Percentiles rank a stretch among this genome's conserved stretches.
Conservation (phyloP, 2,888 invertebrate species). For the Himalopsyche anomala region DNA sequence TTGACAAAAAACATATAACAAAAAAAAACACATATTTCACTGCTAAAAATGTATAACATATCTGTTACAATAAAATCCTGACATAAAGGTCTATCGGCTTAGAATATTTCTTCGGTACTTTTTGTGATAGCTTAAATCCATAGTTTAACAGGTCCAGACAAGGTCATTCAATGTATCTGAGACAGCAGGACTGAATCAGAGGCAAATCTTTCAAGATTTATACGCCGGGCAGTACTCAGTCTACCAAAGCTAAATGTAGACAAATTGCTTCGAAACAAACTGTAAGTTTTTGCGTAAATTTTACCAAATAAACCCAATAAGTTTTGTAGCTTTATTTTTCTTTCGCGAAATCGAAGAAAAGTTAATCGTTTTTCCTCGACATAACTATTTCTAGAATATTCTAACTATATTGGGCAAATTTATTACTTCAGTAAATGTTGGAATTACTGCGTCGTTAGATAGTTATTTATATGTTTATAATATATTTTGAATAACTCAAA, state of each 20-base stretch:
- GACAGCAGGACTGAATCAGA: background rate
- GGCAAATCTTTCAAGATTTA: constrained; percentile 14
- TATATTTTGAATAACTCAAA: too few species aligned
- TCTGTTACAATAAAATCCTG: too few species aligned
- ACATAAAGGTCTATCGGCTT: too few species aligned
- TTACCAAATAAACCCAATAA: constrained; percentile 15
- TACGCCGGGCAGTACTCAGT: background rate
- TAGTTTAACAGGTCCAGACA: constrained; percentile 9
- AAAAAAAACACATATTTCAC: too few species aligned
- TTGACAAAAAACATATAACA: too few species aligned
- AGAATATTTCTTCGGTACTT: too few species aligned
- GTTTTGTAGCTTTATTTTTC: constrained; percentile 3
- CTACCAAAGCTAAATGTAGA: constrained; percentile 32
- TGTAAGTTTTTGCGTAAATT: constrained; percentile 28
- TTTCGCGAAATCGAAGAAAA: background rate
- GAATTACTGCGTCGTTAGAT: too few species aligned
- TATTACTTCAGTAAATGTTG: too few species aligned
- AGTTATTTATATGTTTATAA: too few species aligned
- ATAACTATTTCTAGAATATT: background rate
- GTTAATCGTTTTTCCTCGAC: background rate
- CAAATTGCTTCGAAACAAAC: constrained; percentile 40
- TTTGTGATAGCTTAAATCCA: background rate
- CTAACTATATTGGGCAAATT: too few species aligned
- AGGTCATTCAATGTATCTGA: background rate
- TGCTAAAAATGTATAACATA: too few species aligned